Conservation (phyloP, 30 jellyfish, hydroid and myxozoan species). For the Aurelia coerulea region DNA sequence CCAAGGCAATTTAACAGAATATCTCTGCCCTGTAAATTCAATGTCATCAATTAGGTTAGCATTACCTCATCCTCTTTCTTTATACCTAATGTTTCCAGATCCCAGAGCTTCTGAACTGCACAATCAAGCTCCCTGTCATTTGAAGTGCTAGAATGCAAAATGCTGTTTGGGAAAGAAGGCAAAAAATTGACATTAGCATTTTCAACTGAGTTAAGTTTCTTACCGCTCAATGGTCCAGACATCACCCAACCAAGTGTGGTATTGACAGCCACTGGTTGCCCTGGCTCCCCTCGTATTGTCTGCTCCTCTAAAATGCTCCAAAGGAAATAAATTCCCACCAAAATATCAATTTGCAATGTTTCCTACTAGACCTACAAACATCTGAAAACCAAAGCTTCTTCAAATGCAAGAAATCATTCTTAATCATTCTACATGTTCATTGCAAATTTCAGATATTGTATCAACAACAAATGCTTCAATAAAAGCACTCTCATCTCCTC, state of each 20-base stretch:
- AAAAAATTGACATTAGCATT: not conserved
- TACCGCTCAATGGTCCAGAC: slow-evolving; percentile 3
- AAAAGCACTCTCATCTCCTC: slow-evolving; percentile 1
- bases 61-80: slow-evolving; percentile 47
- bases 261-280: slow-evolving; percentile 39
- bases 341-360: slow-evolving; percentile 15
- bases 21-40: slow-evolving; percentile 49
- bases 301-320: slow-evolving; percentile 16
- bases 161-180: not conserved
- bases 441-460: not conserved
- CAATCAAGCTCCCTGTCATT: slow-evolving; percentile 5
- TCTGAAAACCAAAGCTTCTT: slow-evolving; percentile 50
- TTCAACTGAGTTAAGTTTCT: slow-evolving; percentile 27
- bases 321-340: slow-evolving; percentile 35
- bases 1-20: slow-evolving; percentile 71
- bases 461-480: slow-evolving; percentile 30
- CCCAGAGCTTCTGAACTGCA: slow-evolving; percentile 45
- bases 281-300: slow-evolving; percentile 44
- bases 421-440: slow-evolving; percentile 27
- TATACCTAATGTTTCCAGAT: slow-evolving; percentile 61
- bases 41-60: slow-evolving; percentile 41
- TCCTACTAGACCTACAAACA: slow-evolving; percentile 44
- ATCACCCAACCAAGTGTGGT: slow-evolving; percentile 40
- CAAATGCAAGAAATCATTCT: slow-evolving; percentile 24
- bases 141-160: too few relatives aligned